These are phyloP conservation scores for Dendrocopos noguchii DNA, from an alignment of 2,113 vertebrate species.

Conservation along the genomic window DNA sequence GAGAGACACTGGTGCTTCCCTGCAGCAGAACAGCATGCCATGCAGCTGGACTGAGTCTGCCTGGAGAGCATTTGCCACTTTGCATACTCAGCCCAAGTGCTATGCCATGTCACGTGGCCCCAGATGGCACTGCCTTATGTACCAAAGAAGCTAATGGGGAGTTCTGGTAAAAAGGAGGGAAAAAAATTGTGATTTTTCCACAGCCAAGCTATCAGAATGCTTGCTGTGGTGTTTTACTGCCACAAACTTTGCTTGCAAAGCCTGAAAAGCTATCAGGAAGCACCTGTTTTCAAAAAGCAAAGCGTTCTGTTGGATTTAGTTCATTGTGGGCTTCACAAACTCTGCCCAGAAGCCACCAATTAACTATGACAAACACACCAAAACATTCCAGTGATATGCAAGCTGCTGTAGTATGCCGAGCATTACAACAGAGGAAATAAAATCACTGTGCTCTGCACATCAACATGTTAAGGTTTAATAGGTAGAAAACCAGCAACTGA, in stretches of 20 bases:
- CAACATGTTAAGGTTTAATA: slow-evolving; percentile 48
- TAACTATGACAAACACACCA: slow-evolving; percentile 52
- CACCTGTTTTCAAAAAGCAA: slow-evolving; percentile 23
- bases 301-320: slow-evolving; percentile 29
- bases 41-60: background rate
- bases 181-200: accelerated
- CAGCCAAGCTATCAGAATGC: background rate
- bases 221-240: background rate
- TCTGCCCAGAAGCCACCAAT: slow-evolving; percentile 48
- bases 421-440: slow-evolving; percentile 7
- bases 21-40: background rate
- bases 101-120: background rate
- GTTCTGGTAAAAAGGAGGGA: background rate
- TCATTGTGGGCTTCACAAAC: slow-evolving; percentile 25
- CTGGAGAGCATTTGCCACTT: background rate
- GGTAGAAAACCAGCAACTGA: slow-evolving; percentile 3
- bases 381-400: slow-evolving; percentile 34
- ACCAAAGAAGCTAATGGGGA: background rate
- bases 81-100: background rate
- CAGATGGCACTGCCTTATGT: background rate
- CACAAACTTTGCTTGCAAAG: background rate
- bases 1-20: background rate
- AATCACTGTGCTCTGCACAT: slow-evolving; percentile 11
- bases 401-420: slow-evolving; percentile 5
- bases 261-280: slow-evolving; percentile 13